Percentiles rank a stretch among this genome's conserved stretches.
Evolutionary conservation across 2,113 vertebrate species (phyloP).

Genomic region (Sphyrna mokarran): DNA sequence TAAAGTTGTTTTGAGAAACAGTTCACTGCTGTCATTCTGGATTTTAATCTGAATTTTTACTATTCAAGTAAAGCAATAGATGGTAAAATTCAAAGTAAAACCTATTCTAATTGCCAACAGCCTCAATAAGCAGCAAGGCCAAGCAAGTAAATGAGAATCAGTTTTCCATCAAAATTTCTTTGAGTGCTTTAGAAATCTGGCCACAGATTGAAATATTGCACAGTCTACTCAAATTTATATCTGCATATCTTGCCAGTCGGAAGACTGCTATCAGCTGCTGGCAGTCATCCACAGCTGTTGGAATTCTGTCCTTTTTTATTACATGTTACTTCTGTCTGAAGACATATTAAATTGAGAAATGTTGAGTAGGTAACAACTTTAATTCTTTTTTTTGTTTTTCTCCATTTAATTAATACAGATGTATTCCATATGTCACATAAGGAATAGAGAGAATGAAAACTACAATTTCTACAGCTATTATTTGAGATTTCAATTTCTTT

Average conservation of each 20-base stretch:
- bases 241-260: background rate
- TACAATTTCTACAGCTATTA: background rate
- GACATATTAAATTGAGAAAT: background rate
- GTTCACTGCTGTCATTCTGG: background rate
- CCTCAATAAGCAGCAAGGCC: background rate
- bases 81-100: background rate
- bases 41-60: background rate
- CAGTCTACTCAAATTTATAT: background rate
- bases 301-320: background rate
- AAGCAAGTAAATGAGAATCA: background rate
- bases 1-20: background rate
- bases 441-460: background rate
- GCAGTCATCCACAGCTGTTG: too few species aligned
- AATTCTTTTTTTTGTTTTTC: background rate
- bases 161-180: background rate
- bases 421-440: background rate
- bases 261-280: background rate
- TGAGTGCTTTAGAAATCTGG: background rate
- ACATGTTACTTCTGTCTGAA: background rate
- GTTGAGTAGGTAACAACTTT: background rate
- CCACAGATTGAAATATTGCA: background rate
- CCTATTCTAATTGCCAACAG: background rate
- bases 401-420: background rate
- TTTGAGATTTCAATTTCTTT: background rate
- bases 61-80: background rate